Conservation (phyloP, 2,888 invertebrate genomes). For the Spilosoma lubricipeda region DNA sequence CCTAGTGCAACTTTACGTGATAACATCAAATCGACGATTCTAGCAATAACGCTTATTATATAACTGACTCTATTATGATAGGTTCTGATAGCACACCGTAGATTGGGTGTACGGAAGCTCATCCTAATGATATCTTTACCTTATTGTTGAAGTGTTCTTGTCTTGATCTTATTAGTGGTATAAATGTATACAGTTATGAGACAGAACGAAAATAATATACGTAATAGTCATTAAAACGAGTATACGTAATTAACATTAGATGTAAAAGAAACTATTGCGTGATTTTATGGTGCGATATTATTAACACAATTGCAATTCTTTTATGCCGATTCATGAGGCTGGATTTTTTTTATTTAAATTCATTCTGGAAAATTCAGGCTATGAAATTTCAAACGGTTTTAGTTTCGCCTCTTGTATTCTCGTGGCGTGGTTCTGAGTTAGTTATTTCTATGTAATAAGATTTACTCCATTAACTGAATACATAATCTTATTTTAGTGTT, state of each 20-base stretch:
- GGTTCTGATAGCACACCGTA: neutral
- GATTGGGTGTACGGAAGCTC: constrained; percentile 2
- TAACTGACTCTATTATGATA: constrained; percentile 12
- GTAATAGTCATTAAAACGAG: neutral
- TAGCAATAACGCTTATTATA: constrained; percentile 7
- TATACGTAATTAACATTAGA: neutral
- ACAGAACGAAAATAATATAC: neutral
- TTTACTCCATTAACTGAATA: too few species aligned
- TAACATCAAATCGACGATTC: constrained; percentile 14
- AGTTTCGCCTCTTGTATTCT: too few species aligned
- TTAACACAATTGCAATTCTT: too few species aligned
- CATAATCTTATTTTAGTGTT: too few species aligned
- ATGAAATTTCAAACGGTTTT: too few species aligned
- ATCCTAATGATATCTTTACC: constrained; percentile 1
- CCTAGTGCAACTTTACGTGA: neutral
- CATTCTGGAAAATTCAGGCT: too few species aligned
- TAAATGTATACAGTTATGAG: neutral
- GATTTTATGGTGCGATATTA: too few species aligned
- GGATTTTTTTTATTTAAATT: too few species aligned
- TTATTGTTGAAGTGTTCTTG: constrained; percentile 7
- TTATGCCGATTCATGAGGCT: too few species aligned
- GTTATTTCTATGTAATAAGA: too few species aligned
- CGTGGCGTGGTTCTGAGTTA: too few species aligned
- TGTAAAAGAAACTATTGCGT: neutral
- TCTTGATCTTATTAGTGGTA: neutral